Base-by-base conservation (phyloP, 2,888 invertebrate species). In the Mythimna loreyi region DNA sequence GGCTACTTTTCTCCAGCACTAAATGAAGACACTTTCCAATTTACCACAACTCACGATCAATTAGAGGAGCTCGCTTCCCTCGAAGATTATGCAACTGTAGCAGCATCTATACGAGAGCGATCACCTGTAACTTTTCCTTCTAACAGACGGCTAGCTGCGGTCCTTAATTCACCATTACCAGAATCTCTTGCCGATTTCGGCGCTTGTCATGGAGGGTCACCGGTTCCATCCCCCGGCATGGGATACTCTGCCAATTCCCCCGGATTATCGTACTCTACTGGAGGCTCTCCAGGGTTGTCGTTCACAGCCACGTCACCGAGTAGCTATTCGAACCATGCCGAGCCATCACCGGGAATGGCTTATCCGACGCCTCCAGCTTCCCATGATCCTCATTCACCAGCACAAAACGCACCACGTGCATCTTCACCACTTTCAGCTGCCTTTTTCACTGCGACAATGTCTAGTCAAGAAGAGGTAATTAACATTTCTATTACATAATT, bases 311-410 rank as follows among this genome's bases (percentile, higher is more conserved):
- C 93, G 7, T 95, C 95, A 6, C 95, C 95, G 4, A 90, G 92
- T 55, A 93, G 91, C 76, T 95, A 94, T 81, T 94, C 94, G 21
- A 92, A 92, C 52, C 95, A 94, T 63, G 90, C 95, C 4, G 92
- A 93, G 67, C 91, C 93, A 70, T 97, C 98, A n/a, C 98, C 98
- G 1, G 97, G 97, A 47, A 96, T 98, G 50, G 91, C 98, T 28
- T 98, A 98, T 89, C 98, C 98, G 3, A 98, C 98, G 11, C 98
- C 98, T 28, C 98, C 98, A 6, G 98, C 98, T 1, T 98, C 98
- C 83, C 98, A 98, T 84, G 98, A 98, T 93, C 98, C 98, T 28
- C 97, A 97, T 72, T 97, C 97, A 76, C 97, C 97, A 74, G 93
- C 93, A 11, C 94, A 95, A 68, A 91, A 94, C 9, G 97, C 97